These are phyloP conservation scores for Lethenteron reissneri DNA, from an alignment of 2,113 vertebrate species.

Conservation along the genomic window DNA sequence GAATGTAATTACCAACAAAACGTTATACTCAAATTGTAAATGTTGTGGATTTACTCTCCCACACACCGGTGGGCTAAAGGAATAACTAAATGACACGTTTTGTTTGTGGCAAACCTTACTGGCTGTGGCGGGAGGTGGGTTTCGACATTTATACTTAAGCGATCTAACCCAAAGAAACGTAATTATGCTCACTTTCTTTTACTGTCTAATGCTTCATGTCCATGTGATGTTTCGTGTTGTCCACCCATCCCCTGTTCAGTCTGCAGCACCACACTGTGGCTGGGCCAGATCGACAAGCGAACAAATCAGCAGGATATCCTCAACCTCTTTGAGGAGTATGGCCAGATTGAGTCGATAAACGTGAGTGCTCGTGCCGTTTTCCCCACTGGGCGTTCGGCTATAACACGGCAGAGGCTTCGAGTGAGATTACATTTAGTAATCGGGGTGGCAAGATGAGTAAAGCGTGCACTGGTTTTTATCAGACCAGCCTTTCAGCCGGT, in stretches of 20 bases:
- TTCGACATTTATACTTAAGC: too few relatives aligned
- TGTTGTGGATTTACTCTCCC: too few relatives aligned
- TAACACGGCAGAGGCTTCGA: too few relatives aligned
- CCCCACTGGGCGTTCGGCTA: background rate
- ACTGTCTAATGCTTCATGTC: background rate
- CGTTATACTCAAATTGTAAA: too few relatives aligned
- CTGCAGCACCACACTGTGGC: conserved; percentile 94
- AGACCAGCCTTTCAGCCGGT: background rate
- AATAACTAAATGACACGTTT: too few relatives aligned
- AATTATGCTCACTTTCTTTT: background rate
- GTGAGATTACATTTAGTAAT: too few relatives aligned
- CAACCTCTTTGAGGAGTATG: conserved; percentile 95
- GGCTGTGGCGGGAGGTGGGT: too few relatives aligned
- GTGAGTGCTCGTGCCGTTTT: conserved; percentile 26
- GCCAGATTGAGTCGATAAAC: conserved; percentile 97
- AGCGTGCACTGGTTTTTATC: too few relatives aligned
- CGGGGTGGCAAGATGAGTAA: too few relatives aligned
- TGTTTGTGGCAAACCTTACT: too few relatives aligned
- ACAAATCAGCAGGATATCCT: conserved; percentile 92
- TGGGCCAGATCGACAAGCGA: conserved; percentile 96
- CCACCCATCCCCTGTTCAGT: conserved; percentile 24
- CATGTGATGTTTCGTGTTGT: background rate
- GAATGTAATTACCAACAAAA: too few relatives aligned
- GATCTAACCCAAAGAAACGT: background rate
- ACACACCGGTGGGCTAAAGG: too few relatives aligned